Conservation (phyloP, 1,140 invertebrate species). For the Cryptotermes secundus region DNA sequence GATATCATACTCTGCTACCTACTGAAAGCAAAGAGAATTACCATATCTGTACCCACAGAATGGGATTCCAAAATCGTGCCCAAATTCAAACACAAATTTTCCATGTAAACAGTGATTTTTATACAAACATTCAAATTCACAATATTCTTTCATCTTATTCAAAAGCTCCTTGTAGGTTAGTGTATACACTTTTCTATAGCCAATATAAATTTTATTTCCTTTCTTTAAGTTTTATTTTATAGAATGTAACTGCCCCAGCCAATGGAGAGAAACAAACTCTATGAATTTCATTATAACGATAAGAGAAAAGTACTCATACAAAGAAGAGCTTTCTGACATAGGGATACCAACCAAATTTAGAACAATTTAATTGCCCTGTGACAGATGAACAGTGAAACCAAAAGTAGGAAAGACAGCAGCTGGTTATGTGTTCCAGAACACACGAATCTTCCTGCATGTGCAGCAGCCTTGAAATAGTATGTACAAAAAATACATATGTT, state of each 20-base stretch:
- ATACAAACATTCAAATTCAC: not conserved
- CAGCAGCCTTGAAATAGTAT: not conserved
- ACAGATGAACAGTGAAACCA: not conserved
- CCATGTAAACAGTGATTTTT: not conserved
- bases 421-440: not conserved
- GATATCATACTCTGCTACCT: not conserved
- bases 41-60: not conserved
- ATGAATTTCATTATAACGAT: not conserved
- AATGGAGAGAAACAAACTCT: not conserved
- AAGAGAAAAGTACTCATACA: not conserved
- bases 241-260: not conserved
- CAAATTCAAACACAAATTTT: not conserved
- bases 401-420: not conserved
- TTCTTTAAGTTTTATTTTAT: not conserved
- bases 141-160: not conserved
- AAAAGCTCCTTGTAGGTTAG: not conserved
- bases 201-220: not conserved
- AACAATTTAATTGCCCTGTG: not conserved
- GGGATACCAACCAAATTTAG: not conserved
- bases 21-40: not conserved
- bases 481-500: not conserved
- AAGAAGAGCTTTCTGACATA: not conserved
- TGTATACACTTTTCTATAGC: not conserved
- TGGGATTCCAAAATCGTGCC: not conserved
- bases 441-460: not conserved